A percentile compares a stretch with the other conserved stretches of the same genome.
phyloP scores from a whole-genome alignment of 2,797 vertebrate genomes.

The Brachyrhaphis roseni region DNA sequence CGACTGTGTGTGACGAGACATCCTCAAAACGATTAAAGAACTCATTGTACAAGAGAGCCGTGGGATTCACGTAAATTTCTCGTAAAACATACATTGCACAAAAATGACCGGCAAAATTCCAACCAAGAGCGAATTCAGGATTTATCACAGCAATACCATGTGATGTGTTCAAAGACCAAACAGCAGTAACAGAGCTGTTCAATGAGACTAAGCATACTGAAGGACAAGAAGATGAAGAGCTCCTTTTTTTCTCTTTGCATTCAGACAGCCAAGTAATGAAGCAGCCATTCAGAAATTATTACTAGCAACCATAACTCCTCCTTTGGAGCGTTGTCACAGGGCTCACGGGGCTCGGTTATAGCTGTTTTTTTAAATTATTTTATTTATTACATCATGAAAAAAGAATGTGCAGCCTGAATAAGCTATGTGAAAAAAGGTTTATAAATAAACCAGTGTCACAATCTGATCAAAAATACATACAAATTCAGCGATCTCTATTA shows the following conservation, averaged over 20 bases:
- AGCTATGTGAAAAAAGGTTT: background rate
- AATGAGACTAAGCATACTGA: background rate
- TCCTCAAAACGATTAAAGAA: constrained; percentile 13
- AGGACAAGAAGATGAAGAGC: background rate
- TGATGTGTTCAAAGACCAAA: background rate
- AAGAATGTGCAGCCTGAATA: background rate
- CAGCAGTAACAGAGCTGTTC: background rate
- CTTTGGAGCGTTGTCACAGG: background rate
- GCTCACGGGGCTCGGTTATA: background rate
- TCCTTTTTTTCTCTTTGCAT: background rate
- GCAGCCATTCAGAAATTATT: background rate
- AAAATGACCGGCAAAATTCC: constrained; percentile 6
- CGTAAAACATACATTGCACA: constrained; percentile 35
- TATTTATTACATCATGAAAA: background rate
- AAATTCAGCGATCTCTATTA: background rate
- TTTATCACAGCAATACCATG: constrained; percentile 5
- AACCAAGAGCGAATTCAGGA: constrained; percentile 13
- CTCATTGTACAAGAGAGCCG: constrained; percentile 14
- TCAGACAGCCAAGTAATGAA: background rate
- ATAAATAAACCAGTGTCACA: background rate
- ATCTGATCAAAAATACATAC: background rate
- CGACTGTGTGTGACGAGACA: constrained; percentile 14
- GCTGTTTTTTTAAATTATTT: background rate
- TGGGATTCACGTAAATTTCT: constrained; percentile 15
- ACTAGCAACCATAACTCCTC: background rate